A percentile compares a stretch with the other conserved stretches of the same genome.
These are phyloP conservation scores for Brachyptera risi DNA, from an alignment of 2,888 invertebrate genomes.

Conservation along the genomic window DNA sequence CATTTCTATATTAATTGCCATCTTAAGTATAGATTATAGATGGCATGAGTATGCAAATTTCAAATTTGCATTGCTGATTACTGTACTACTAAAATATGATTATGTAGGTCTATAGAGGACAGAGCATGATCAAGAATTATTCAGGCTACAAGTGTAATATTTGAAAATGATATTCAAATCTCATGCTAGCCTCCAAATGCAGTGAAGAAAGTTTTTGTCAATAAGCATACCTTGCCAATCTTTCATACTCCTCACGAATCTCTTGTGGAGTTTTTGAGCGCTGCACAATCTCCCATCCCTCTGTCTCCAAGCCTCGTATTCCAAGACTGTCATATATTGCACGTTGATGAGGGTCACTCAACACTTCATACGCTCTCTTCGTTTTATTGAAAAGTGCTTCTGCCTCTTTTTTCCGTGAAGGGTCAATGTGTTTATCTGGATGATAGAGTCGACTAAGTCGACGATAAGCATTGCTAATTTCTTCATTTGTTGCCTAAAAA, in stretches of 20 bases:
- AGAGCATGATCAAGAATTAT: background rate
- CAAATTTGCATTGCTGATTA: too few species aligned
- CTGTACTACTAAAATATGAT: too few species aligned
- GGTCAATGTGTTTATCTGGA: slow-evolving; percentile 92
- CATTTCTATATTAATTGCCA: too few species aligned
- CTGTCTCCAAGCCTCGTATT: slow-evolving; percentile 86
- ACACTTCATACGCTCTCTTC: slow-evolving; percentile 91
- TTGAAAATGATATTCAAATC: background rate
- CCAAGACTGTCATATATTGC: slow-evolving; percentile 92
- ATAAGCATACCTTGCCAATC: slow-evolving; percentile 48
- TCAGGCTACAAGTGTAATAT: too few species aligned
- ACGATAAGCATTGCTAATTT: slow-evolving; percentile 91
- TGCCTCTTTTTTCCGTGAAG: slow-evolving; percentile 79
- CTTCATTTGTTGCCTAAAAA: slow-evolving; percentile 81
- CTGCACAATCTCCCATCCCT: slow-evolving; percentile 94
- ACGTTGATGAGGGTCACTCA: slow-evolving; percentile 88
- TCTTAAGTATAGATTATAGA: too few species aligned
- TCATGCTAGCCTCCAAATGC: background rate
- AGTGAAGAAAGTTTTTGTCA: background rate
- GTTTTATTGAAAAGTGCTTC: slow-evolving; percentile 89
- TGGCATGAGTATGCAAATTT: too few species aligned
- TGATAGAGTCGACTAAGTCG: slow-evolving; percentile 90
- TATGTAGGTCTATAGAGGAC: background rate
- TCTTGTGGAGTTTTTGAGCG: slow-evolving; percentile 90
- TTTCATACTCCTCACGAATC: slow-evolving; percentile 95